phyloP scores from a whole-genome alignment of 2,113 vertebrate genomes.

The Saccopteryx bilineata region DNA sequence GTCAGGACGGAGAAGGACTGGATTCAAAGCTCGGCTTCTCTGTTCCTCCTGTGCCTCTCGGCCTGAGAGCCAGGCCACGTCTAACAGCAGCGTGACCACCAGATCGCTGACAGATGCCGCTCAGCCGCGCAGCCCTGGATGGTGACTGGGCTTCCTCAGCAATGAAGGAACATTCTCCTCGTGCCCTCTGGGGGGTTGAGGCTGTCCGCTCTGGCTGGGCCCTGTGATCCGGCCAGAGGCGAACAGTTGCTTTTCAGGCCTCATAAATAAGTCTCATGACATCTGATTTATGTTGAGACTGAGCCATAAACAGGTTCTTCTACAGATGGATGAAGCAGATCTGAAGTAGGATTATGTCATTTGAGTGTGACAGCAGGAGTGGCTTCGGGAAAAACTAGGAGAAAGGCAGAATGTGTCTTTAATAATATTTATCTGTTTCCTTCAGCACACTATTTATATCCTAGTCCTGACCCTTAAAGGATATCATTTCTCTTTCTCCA shows the following conservation, averaged over 20 bases:
- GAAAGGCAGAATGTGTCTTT: slow-evolving; percentile 10
- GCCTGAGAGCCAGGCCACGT: not conserved
- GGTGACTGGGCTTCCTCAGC: not conserved
- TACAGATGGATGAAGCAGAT: not conserved
- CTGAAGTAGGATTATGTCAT: slow-evolving; percentile 32
- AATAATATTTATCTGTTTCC: slow-evolving; percentile 19
- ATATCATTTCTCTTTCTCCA: not conserved
- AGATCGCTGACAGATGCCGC: not conserved
- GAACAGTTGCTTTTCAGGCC: not conserved
- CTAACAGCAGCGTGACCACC: not conserved
- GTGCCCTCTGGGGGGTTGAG: not conserved
- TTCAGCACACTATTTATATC: not conserved
- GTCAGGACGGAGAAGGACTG: not conserved
- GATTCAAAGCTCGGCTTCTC: not conserved
- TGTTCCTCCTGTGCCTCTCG: slow-evolving; percentile 16
- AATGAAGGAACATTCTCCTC: not conserved
- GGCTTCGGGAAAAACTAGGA: slow-evolving; percentile 27
- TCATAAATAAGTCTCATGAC: not conserved
- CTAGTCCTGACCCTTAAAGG: slow-evolving; percentile 16
- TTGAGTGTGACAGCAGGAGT: slow-evolving; percentile 21
- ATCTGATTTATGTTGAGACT: slow-evolving; percentile 25
- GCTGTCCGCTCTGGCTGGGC: not conserved
- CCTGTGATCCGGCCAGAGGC: not conserved
- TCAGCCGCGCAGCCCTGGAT: not conserved
- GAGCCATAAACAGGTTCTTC: not conserved